Conservation (phyloP, 2,888 invertebrate species). For the Synanthedon tipuliformis region DNA sequence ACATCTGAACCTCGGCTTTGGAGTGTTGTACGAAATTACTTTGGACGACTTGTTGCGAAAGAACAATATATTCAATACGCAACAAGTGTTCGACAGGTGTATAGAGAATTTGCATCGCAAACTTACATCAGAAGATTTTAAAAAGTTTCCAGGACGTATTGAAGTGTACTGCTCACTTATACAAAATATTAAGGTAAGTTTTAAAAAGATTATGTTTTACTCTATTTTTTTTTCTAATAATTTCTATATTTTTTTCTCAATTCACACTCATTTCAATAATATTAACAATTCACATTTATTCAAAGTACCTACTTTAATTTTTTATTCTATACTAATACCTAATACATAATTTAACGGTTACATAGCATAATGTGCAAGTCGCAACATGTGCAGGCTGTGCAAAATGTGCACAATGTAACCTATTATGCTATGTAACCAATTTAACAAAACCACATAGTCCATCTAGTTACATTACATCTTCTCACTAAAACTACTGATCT, state of each 20-base stretch:
- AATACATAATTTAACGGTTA: too few species aligned
- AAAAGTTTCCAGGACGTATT: conserved; percentile 43
- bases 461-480: too few species aligned
- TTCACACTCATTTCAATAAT: too few species aligned
- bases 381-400: too few species aligned
- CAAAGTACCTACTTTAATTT: too few species aligned
- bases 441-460: too few species aligned
- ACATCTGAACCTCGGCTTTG: conserved; percentile 30
- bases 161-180: conserved; percentile 38
- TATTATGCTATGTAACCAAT: too few species aligned
- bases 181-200: conserved; percentile 29
- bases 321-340: too few species aligned
- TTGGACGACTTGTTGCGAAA: conserved; percentile 24
- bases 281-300: too few species aligned
- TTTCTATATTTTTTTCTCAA: not conserved
- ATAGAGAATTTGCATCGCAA: conserved; percentile 37
- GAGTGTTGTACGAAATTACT: conserved; percentile 20
- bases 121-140: conserved; percentile 35
- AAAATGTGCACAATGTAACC: too few species aligned
- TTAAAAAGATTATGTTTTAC: not conserved
- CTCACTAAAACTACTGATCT: too few species aligned
- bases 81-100: conserved; percentile 41
- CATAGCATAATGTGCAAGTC: too few species aligned
- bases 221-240: not conserved
- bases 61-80: conserved; percentile 22